Base-by-base conservation (phyloP, 30 jellyfish, hydroid and myxozoan species). In the Aurelia aurita region DNA sequence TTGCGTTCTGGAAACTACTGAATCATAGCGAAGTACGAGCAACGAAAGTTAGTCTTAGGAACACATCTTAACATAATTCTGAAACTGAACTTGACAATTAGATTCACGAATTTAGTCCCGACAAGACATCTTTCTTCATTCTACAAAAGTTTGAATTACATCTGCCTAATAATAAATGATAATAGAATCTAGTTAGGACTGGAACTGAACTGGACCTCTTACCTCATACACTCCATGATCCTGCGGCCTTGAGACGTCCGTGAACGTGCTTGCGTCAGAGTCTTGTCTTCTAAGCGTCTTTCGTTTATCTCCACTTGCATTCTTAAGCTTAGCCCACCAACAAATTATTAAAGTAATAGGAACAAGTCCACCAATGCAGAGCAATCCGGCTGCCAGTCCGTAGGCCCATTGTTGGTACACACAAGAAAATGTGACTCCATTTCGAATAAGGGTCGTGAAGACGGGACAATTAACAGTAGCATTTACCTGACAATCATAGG, bases 331-430 rank as follows among this genome's bases (percentile, higher is more conserved):
- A 1, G 85, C 91, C 85, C 91, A 82, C 63, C 63, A 82, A 57
- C 79, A 68, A 20, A 82, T 68, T 45, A 82, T 9, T 21, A 88
- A 59, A 59, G 45, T 63, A 8, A 88, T 27, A 3, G 97, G 97
- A 25, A 88, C 72, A 12, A 88, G 85, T 58, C 85, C 84, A 19
- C 92, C 97, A 15, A 88, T 27, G 51, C 54, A 76, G 53, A 85
- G 16, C 72, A 79, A 65, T 13, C 80, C 82, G 1, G 97, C 97
- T 22, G 89, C 89, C 70, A 89, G 45, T 1, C 97, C 97, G 51
- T 71, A 89, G 57, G 92, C 92, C 97, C 97, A 89, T 22, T 61
- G 69, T 13, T 70, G 77, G 77, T 58, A 89, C 35, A 61, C 82
- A 66, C 97, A 89, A 26, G 73, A 16, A 74, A 39, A 80, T 3